Evolutionary conservation across 2,888 invertebrate genomes (phyloP).

Genomic region (Anticlea derivata): DNA sequence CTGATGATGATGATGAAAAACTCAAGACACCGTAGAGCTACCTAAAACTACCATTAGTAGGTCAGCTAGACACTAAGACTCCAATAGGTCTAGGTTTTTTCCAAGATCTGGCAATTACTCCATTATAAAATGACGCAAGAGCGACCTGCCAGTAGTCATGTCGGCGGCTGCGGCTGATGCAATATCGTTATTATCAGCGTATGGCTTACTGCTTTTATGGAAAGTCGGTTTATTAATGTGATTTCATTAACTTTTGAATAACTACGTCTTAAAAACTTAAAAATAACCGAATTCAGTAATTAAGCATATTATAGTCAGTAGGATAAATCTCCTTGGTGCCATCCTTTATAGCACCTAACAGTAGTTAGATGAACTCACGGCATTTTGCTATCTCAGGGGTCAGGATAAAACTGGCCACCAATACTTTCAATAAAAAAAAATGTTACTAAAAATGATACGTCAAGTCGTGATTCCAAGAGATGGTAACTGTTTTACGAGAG

Average conservation of each 20-base stretch:
- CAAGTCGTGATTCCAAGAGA: no score
- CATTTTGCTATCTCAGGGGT: no score
- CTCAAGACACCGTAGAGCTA: neutral
- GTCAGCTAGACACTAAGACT: conserved; percentile 7
- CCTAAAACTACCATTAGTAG: neutral
- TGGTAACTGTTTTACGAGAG: no score
- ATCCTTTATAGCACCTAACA: no score
- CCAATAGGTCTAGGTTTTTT: conserved; percentile 28
- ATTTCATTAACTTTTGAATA: neutral
- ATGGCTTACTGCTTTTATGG: neutral
- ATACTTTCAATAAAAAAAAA: no score
- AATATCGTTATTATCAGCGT: conserved; percentile 14
- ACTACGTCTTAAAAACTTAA: no score
- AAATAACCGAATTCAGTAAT: no score
- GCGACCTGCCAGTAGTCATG: conserved; percentile 4
- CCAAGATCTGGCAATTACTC: conserved; percentile 21
- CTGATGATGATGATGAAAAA: neutral
- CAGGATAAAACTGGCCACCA: no score
- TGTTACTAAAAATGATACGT: no score
- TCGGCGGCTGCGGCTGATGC: conserved; percentile 27
- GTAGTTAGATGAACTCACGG: no score
- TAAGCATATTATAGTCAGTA: no score
- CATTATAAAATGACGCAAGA: conserved; percentile 29
- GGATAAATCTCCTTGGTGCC: no score
- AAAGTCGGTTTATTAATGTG: neutral